These are phyloP conservation scores for Coptodon rendalli DNA, from an alignment of 2,113 vertebrate species.

Conservation along the genomic window DNA sequence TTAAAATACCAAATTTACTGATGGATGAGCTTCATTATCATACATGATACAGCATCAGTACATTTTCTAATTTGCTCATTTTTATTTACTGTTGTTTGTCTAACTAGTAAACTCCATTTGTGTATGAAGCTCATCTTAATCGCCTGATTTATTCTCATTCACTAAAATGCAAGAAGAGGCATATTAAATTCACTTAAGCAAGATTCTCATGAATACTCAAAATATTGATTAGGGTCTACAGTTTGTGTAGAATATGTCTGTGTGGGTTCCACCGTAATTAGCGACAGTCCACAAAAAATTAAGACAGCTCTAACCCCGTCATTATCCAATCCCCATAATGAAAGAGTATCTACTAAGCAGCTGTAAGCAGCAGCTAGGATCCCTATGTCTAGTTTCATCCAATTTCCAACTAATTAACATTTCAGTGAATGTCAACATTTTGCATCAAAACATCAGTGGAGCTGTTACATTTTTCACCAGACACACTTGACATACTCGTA, in stretches of 20 bases:
- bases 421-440: constrained; percentile 9
- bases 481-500: neutral
- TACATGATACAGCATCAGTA: neutral
- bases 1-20: neutral
- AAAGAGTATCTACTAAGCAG: constrained; percentile 13
- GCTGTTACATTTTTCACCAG: neutral
- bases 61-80: neutral
- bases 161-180: neutral
- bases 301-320: neutral
- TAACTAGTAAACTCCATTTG: neutral
- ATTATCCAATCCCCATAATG: constrained; percentile 47
- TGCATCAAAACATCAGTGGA: neutral
- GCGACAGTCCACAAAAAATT: neutral
- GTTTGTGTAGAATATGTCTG: neutral
- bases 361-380: neutral
- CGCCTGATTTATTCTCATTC: neutral
- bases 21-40: neutral
- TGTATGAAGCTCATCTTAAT: neutral
- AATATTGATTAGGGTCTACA: neutral
- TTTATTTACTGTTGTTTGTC: neutral
- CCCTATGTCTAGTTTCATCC: neutral
- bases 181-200: neutral
- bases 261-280: neutral
- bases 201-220: neutral
- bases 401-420: constrained; percentile 22